Evolutionary conservation across 2,888 invertebrate genomes (phyloP), one percentile per base, ranked within the genome.

Genomic region (Pinctada fucata): DNA sequence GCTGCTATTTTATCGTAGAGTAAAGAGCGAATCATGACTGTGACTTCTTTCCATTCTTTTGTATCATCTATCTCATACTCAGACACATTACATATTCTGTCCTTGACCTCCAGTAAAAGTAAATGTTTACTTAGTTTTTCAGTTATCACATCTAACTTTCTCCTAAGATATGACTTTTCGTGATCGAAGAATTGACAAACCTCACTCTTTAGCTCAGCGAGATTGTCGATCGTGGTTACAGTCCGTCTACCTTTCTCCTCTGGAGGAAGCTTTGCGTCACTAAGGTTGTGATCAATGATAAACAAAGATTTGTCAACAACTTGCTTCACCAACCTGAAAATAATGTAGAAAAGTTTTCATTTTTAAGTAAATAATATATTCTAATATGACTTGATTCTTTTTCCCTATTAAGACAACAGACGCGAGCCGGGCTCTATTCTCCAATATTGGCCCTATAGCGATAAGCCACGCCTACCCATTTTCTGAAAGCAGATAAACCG

Each of bases 131-230:
- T 80, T 8, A 86, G 78, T 2, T 79, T 65, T 10, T 79, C 69
- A 66, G 84, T 81, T 50, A 85, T 73, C 2, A 68, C 63, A 31
- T 75, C 76, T 8, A 86, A 76, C 6, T 76, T 68, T 51, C 58
- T 69, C 67, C 78, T 72, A 2, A 86, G 63, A 16, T 64, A 48
- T 8, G 73, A 78, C 8, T 71, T 75, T 66, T 86, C 81, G 8
- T 81, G 70, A n/a, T 82, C 83, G 75, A 86, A 86, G 77, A 85
- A 86, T 58, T 64, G 63, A 49, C 49, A 52, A 2, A 80, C 78
- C 31, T 75, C 80, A 31, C 52, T 50, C 10, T 75, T 80, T 3
- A 51, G 8, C 48, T 63, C 52, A 13, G 5, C 58, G 8, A 73
- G 71, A 68, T 49, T 73, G n/a, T 72, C 69, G 3, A 69, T 45